Base-by-base conservation (phyloP, 2,888 invertebrate species). In the Nomada hirtipes region DNA sequence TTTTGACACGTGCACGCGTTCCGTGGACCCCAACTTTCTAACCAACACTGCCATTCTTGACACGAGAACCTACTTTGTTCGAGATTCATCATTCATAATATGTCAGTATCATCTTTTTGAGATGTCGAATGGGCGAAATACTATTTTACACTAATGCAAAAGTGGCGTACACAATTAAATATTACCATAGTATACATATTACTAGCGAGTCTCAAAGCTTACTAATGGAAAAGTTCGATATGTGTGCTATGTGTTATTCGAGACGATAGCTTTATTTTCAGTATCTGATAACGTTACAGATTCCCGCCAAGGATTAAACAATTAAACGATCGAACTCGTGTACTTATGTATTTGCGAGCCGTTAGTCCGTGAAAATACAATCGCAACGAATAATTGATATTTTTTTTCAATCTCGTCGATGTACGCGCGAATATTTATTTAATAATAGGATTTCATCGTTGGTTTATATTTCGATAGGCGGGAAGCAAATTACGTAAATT, bases 401-500 rank as follows among this genome's bases (percentile, higher is more conserved):
- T 53, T 9, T 36, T 44, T 52, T 75, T 57, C 13, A 57, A 69
- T 59, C 52, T 64, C 4, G 42, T 52, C 4, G 50, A 47, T 36
- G 26, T 44, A 50, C 50, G 20, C 36, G 73, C 67, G 65, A 67
- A 67, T 26, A 78, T 63, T 20, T 67, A 63, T 80, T 78, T 71
- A 67, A 78, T 80, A 78, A 80, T 50, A 57, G 71, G 67, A 78
- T 72, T 57, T n/a, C 50, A 47, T 9, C 15, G 50, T 53, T 20
- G 26, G 23, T 1, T 26, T 20, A 29, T 29, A 26, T 10, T 7
- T 18, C 70, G 44, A 65, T 53, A 64, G 42, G 53, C 59, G 36
- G 47, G 26, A 59, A 53, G 53, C 64, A 71, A 77, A 78, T 79
- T 78, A 78, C 79, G 36, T 44, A 68, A 78, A 72, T 50, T 61